phyloP scores from a whole-genome alignment of 1,140 invertebrate species.

The Drosophila nebulosa region DNA sequence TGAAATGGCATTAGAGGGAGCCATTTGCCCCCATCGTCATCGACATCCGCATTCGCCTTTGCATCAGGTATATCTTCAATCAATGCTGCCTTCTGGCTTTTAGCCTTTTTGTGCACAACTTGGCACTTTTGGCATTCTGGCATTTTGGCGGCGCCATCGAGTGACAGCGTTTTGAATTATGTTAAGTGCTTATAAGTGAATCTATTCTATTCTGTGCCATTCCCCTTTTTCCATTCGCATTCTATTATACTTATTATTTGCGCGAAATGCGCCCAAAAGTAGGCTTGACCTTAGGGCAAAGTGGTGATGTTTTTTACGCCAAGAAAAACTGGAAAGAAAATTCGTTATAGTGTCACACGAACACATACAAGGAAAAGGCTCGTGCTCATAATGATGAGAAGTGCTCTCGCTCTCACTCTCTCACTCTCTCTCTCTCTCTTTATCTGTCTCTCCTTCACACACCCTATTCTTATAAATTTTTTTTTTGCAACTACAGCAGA shows the following conservation, averaged over 20 bases:
- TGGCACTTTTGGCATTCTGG: conserved; percentile 8
- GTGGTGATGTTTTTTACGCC: conserved; percentile 6
- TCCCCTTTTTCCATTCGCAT: neutral
- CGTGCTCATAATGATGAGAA: conserved; percentile 58
- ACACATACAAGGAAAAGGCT: conserved; percentile 15
- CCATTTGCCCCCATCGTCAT: neutral
- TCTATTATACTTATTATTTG: conserved; percentile 67
- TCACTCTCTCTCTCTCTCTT: neutral
- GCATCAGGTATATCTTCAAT: neutral
- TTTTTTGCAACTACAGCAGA: conserved; percentile 68
- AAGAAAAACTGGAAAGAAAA: conserved; percentile 36
- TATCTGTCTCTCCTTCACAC: neutral
- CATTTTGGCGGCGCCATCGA: conserved; percentile 40
- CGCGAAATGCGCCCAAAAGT: conserved; percentile 50
- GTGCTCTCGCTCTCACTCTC: conserved; percentile 11
- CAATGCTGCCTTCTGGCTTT: neutral
- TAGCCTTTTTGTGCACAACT: conserved; percentile 4
- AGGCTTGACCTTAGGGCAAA: conserved; percentile 65
- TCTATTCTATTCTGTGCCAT: conserved; percentile 9
- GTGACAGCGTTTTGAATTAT: conserved; percentile 53
- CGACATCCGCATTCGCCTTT: neutral
- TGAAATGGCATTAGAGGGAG: neutral
- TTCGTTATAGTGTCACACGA: conserved; percentile 61
- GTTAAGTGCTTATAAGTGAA: conserved; percentile 41
- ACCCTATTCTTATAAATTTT: conserved; percentile 1